Evolutionary conservation across 2,888 invertebrate species (phyloP).

Genomic region (Thyatira batis): DNA sequence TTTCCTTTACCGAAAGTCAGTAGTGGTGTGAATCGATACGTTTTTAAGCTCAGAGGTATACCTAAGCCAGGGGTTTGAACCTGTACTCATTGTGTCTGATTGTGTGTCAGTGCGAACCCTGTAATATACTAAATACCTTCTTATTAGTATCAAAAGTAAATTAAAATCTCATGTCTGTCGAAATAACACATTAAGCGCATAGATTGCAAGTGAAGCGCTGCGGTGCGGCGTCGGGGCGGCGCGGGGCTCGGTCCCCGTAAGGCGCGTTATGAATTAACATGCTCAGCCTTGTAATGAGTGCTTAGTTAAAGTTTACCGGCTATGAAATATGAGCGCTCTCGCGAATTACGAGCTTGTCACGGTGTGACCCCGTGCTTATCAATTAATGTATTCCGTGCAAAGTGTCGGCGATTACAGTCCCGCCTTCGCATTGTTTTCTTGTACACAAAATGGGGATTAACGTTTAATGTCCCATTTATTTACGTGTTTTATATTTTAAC

Average conservation of each 20-base stretch:
- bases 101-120: too few relatives aligned
- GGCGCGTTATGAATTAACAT: neutral
- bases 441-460: conserved; percentile 41
- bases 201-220: conserved; percentile 12
- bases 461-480: conserved; percentile 36
- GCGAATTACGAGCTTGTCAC: conserved; percentile 62
- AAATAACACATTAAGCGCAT: conserved; percentile 23
- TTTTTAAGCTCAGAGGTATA: too few relatives aligned
- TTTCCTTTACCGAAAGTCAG: too few relatives aligned
- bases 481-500: conserved; percentile 34
- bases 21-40: too few relatives aligned
- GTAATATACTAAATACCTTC: too few relatives aligned
- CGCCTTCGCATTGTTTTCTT: conserved; percentile 20
- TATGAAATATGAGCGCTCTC: conserved; percentile 58
- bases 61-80: too few relatives aligned
- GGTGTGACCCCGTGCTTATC: conserved; percentile 57
- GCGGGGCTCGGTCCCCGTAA: neutral
- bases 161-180: conserved; percentile 23
- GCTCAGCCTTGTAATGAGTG: conserved; percentile 25
- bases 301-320: conserved; percentile 52
- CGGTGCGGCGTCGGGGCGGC: neutral
- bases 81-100: too few relatives aligned
- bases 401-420: conserved; percentile 42
- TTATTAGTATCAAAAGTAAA: conserved; percentile 5
- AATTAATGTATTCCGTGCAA: conserved; percentile 65